Base-by-base conservation (phyloP, 2,797 vertebrate species). In the Buphagus erythrorhynchus region DNA sequence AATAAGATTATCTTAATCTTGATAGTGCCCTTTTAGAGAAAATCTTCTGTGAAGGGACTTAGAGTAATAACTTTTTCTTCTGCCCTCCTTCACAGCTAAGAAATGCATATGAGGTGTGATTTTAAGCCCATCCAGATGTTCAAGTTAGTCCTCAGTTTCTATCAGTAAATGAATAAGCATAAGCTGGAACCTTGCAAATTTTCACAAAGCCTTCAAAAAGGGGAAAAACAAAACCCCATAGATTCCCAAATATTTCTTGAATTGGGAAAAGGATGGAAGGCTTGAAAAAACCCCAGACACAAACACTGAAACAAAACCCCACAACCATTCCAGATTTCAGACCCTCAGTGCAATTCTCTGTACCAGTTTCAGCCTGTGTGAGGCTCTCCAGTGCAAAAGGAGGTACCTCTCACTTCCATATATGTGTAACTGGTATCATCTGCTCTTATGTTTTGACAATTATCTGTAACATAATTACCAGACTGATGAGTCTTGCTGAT, bases 391-490 rank as follows among this genome's bases (percentile, higher is more conserved):
- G 3, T 3, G 28, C 7, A 58, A 76, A 82, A 79, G 40, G 26
- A 90, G n/a, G 17, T 67, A 25, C 38, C 19, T 36, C 46, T 83
- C 69, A 45, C 19, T 38, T 33, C 19, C 83, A 26, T 43, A 54
- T 51, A 57, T 42, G 59, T 46, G 26, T 61, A 76, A 87, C 90
- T 85, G 52, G 65, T 97, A 93, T 95, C 87, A 88, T 96, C 90
- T 93, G 86, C 83, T 85, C 83, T 52, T 74, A 24, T 91, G 88
- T 93, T 97, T 96, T 82, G 93, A 94, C 88, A 91, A 93, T 96
- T 94, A 97, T 87, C 84, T 92, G 63, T 87, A 94, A 91, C 71
- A 43, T 93, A 95, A 95, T 96, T 96, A 92, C 40, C 26, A 87
- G 86, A 46, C 74, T 96, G 95, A 96, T 96, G 90, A 95, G 83